phyloP scores from a whole-genome alignment of 2,113 vertebrate species.

The Galbula dea region DNA sequence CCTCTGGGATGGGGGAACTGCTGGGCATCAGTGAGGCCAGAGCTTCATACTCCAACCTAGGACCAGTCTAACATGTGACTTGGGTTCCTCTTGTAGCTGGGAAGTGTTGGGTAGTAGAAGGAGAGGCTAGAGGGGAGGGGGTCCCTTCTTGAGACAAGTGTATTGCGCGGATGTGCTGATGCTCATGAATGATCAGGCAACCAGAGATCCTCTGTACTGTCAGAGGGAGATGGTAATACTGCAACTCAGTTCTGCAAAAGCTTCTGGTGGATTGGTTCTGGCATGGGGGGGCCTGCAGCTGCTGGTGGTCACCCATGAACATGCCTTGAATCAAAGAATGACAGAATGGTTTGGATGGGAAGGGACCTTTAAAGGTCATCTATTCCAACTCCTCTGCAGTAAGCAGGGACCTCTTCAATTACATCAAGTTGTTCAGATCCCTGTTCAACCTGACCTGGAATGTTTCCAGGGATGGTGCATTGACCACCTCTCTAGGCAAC shows the following conservation, averaged over 20 bases:
- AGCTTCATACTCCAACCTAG: accelerated
- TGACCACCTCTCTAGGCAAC: not conserved
- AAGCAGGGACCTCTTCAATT: not conserved
- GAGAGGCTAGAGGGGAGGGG: not conserved
- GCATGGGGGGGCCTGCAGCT: accelerated
- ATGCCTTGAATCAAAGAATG: not conserved
- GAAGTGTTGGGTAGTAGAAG: not conserved
- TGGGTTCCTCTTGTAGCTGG: not conserved
- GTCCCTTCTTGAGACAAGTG: accelerated
- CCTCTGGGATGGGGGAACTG: not conserved
- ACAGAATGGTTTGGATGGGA: not conserved
- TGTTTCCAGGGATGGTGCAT: not conserved
- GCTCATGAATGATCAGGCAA: not conserved
- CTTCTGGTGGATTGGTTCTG: not conserved
- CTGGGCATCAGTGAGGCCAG: accelerated
- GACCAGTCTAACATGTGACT: accelerated
- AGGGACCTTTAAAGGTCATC: not conserved
- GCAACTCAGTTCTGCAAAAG: accelerated
- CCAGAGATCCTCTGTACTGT: too few species aligned
- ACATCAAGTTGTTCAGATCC: not conserved
- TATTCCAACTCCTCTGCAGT: not conserved
- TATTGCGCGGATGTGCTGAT: accelerated
- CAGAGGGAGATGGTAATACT: accelerated
- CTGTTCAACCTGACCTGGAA: not conserved
- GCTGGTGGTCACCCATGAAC: accelerated